phyloP scores from a whole-genome alignment of 2,113 vertebrate genomes.

The Pao palembangensis region DNA sequence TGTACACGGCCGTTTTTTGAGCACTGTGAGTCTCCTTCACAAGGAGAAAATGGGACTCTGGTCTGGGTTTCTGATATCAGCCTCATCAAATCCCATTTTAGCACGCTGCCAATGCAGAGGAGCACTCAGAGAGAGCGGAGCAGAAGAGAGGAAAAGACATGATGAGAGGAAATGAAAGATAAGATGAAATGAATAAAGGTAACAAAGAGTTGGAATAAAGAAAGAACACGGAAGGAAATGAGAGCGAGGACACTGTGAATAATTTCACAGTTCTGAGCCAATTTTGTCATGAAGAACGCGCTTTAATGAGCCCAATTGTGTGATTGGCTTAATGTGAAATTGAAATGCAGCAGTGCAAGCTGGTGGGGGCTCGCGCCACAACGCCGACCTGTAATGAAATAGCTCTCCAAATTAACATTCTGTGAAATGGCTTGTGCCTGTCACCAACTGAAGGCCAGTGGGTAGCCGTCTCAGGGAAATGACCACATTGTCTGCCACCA shows the following conservation, averaged over 20 bases:
- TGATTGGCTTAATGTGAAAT: constrained; percentile 73
- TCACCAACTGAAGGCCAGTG: constrained; percentile 47
- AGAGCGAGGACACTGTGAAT: constrained; percentile 40
- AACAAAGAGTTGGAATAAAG: constrained; percentile 16
- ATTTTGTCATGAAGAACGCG: constrained; percentile 61
- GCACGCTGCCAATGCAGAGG: constrained; percentile 61
- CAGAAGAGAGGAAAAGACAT: constrained; percentile 41
- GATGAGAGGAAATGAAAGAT: constrained; percentile 65
- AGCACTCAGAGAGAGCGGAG: constrained; percentile 42
- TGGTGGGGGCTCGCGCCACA: constrained; percentile 47
- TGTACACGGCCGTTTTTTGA: constrained; percentile 21
- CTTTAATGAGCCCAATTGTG: constrained; percentile 71
- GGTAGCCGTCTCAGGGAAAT: constrained; percentile 35
- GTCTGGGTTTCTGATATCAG: constrained; percentile 50
- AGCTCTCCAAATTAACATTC: constrained; percentile 61
- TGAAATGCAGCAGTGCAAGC: constrained; percentile 69
- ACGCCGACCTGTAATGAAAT: constrained; percentile 63
- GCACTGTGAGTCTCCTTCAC: constrained; percentile 55
- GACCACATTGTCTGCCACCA: constrained; percentile 43
- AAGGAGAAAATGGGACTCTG: constrained; percentile 65
- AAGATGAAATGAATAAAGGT: constrained; percentile 61
- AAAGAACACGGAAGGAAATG: constrained; percentile 46
- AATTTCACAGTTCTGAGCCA: constrained; percentile 65
- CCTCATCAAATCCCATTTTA: constrained; percentile 73
- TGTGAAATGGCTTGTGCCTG: constrained; percentile 69